A percentile compares a stretch with the other conserved stretches of the same genome.
Evolutionary conservation across 1,140 invertebrate genomes (phyloP).

Genomic region (Pemphigus obesinymphae): DNA sequence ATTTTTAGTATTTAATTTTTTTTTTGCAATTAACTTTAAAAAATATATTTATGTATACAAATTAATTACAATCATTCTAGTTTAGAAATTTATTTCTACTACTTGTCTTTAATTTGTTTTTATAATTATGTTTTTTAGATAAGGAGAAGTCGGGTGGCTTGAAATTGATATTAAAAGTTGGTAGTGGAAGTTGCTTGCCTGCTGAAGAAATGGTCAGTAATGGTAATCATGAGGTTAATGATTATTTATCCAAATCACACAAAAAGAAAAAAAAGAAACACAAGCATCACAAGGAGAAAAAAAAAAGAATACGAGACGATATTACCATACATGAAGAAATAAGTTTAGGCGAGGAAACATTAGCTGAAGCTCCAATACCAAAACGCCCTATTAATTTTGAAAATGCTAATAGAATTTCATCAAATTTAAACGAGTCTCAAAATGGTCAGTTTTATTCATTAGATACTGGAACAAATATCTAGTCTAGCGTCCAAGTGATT

Average conservation of each 20-base stretch:
- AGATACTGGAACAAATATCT: no score
- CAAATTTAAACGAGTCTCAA: slow-evolving; percentile 11
- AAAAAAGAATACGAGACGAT: slow-evolving; percentile 56
- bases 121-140: slow-evolving; percentile 4
- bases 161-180: slow-evolving; percentile 78
- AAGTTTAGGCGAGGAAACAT: slow-evolving; percentile 45
- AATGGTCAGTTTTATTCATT: background rate
- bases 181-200: slow-evolving; percentile 53
- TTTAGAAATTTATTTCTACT: background rate
- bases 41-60: background rate
- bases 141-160: slow-evolving; percentile 53
- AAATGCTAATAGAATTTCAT: background rate
- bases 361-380: slow-evolving; percentile 44
- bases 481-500: no score
- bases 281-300: slow-evolving; percentile 62
- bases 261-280: slow-evolving; percentile 75
- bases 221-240: slow-evolving; percentile 47
- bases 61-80: background rate
- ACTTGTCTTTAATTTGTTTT: background rate
- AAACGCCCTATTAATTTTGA: background rate
- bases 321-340: slow-evolving; percentile 48
- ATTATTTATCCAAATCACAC: slow-evolving; percentile 49
- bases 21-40: background rate
- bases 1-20: background rate
- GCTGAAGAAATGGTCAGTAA: slow-evolving; percentile 66